phyloP scores from a whole-genome alignment of 2,113 vertebrate species.

The Nipponia nippon region DNA sequence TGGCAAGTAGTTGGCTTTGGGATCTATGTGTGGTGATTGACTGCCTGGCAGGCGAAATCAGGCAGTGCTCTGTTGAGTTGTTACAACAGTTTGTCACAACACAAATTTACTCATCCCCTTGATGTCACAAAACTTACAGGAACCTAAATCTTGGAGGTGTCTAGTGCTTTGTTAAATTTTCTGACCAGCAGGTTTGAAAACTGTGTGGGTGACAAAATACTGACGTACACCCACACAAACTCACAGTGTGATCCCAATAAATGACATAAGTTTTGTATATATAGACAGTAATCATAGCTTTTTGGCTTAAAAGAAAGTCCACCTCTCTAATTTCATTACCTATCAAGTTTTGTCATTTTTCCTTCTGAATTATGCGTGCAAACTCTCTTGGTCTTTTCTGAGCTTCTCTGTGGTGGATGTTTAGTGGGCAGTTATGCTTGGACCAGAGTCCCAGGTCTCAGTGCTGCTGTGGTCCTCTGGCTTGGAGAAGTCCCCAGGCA shows the following conservation, averaged over 20 bases:
- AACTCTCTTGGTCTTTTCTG: background rate
- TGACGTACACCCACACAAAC: slow-evolving; percentile 21
- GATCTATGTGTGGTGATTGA: background rate
- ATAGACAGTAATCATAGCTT: background rate
- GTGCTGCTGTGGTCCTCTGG: background rate
- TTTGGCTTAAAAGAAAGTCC: background rate
- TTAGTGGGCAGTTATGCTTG: background rate
- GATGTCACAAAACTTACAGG: background rate
- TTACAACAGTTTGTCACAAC: background rate
- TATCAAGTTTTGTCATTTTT: background rate
- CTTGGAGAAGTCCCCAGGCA: background rate
- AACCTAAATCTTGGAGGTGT: background rate
- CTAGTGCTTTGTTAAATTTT: background rate
- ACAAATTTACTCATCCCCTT: background rate
- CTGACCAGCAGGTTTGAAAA: slow-evolving; percentile 28
- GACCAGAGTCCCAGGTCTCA: background rate
- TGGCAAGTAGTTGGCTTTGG: background rate
- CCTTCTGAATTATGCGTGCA: background rate
- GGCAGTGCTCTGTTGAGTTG: background rate
- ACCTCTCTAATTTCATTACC: background rate
- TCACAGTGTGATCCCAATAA: background rate
- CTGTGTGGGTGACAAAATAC: slow-evolving; percentile 6
- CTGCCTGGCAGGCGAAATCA: background rate
- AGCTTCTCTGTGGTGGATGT: background rate
- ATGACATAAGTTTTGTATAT: background rate